phyloP scores from a whole-genome alignment of 2,797 vertebrate species.

The Microchirus variegatus region DNA sequence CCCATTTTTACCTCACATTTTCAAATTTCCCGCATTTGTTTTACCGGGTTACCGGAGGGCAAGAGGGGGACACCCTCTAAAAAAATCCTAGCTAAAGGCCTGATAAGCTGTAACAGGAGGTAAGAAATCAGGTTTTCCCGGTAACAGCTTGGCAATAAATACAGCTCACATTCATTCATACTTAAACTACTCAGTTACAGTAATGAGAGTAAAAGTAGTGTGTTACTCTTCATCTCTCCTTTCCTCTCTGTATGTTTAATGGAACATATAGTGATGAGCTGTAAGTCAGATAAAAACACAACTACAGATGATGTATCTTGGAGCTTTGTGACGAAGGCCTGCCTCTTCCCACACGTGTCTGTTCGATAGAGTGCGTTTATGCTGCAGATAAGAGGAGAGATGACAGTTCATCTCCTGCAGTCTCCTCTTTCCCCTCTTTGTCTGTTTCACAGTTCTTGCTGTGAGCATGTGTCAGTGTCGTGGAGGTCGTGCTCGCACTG shows the following conservation, averaged over 20 bases:
- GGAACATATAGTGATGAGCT: slow-evolving; percentile 10
- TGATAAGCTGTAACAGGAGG: too few relatives aligned
- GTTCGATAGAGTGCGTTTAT: slow-evolving; percentile 2
- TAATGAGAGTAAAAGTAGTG: neutral
- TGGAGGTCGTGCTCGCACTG: slow-evolving; percentile 1
- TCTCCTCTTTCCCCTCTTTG: slow-evolving; percentile 23
- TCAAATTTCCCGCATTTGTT: too few relatives aligned
- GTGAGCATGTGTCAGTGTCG: slow-evolving; percentile 11
- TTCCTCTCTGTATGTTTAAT: slow-evolving; percentile 16
- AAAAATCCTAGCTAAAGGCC: too few relatives aligned
- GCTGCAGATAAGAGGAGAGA: slow-evolving; percentile 45
- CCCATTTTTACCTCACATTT: too few relatives aligned
- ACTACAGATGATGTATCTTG: slow-evolving; percentile 25
- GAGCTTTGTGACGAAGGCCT: slow-evolving; percentile 21
- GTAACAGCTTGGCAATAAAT: too few relatives aligned
- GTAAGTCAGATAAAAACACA: slow-evolving; percentile 13
- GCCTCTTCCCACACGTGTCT: slow-evolving; percentile 10
- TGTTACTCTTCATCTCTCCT: neutral
- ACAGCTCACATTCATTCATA: too few relatives aligned
- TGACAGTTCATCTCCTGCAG: slow-evolving; percentile 52
- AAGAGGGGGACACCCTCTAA: too few relatives aligned
- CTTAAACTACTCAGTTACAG: too few relatives aligned
- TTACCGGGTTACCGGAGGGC: too few relatives aligned
- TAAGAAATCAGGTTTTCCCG: too few relatives aligned
- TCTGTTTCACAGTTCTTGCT: slow-evolving; percentile 33